Base-by-base conservation (phyloP, 2,113 vertebrate species). In the Malurus elegans region DNA sequence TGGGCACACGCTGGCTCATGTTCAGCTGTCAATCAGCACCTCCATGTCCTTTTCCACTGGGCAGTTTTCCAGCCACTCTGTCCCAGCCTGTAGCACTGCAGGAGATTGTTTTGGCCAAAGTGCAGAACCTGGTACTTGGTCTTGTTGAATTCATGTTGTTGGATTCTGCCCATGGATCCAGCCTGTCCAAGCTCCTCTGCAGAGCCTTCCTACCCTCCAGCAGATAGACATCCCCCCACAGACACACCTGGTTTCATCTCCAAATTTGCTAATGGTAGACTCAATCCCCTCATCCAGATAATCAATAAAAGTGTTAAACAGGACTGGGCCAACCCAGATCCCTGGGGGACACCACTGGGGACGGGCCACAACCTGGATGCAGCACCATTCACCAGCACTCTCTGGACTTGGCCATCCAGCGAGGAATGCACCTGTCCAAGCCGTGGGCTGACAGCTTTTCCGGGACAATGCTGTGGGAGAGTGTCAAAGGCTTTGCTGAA, bases 1-100 rank as follows among this genome's bases (percentile, higher is more conserved):
- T 56, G 60, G 12, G 34, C 34, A 17, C 25, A 66, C 0, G 0
- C 1, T 58, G 44, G 31, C 10, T 50, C 36, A 26, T 32, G 36
- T 44, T 44, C 61, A 58, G 36, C 9, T 31, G 15, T 34, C 20
- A 58, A 12, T 10, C 32, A 76, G 32, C 18, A 76, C 6, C 25
- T 8, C 53, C 20, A 36, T 20, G 26, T 51, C 17, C 7, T 58
- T 44, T 44, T 34, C 47, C 32, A 31, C 14, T 9, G 7, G 14
- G 17, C 10, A 36, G 20, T 12, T 44, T 67, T 20, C 31, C 31
- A 44, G 25, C 17, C 53, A 51, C 15, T 42, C 61, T 75, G 34
- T 24, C 62, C 11, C 82, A 76, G 44, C 17, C 36, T 86, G 20
- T 18, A 44, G 32, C 2, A 4, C 20, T 50, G 17, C 25, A 50